These are phyloP conservation scores for Drosophila kepulauana DNA, from an alignment of 1,140 invertebrate genomes.

Conservation along the genomic window DNA sequence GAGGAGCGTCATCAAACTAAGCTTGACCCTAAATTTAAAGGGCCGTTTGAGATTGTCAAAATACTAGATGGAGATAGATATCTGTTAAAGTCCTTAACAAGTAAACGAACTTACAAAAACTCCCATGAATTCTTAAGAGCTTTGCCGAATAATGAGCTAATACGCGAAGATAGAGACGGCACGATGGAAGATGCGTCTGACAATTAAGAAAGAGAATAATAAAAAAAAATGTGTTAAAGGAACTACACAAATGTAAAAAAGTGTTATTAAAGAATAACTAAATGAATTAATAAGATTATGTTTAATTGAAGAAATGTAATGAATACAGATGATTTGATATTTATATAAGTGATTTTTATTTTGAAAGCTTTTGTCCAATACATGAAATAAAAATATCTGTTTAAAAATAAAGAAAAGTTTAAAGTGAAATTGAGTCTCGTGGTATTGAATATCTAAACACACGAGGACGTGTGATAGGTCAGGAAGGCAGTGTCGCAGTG, in stretches of 20 bases:
- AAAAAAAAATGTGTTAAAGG: constrained; percentile 6
- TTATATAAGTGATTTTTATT: too few relatives aligned
- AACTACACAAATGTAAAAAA: constrained; percentile 8
- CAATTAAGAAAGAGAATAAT: neutral
- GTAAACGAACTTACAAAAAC: neutral
- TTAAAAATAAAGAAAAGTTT: neutral
- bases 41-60: neutral
- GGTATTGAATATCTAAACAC: neutral
- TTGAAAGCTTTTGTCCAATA: too few relatives aligned
- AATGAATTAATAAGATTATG: too few relatives aligned
- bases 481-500: neutral
- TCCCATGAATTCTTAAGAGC: constrained; percentile 2
- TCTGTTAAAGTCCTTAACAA: neutral
- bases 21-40: constrained; percentile 12
- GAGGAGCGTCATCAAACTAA: constrained; percentile 20
- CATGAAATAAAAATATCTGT: too few relatives aligned
- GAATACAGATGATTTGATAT: too few relatives aligned
- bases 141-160: neutral
- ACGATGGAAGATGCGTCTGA: neutral
- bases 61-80: constrained; percentile 5
- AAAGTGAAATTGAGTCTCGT: constrained; percentile 3
- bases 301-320: too few relatives aligned
- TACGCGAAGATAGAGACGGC: neutral
- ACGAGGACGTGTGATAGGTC: constrained; percentile 11
- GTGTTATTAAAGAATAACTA: too few relatives aligned